A percentile compares a stretch with the other conserved stretches of the same genome.
These are phyloP conservation scores for Temnothorax ravouxi DNA, from an alignment of 2,888 invertebrate species.

Conservation along the genomic window DNA sequence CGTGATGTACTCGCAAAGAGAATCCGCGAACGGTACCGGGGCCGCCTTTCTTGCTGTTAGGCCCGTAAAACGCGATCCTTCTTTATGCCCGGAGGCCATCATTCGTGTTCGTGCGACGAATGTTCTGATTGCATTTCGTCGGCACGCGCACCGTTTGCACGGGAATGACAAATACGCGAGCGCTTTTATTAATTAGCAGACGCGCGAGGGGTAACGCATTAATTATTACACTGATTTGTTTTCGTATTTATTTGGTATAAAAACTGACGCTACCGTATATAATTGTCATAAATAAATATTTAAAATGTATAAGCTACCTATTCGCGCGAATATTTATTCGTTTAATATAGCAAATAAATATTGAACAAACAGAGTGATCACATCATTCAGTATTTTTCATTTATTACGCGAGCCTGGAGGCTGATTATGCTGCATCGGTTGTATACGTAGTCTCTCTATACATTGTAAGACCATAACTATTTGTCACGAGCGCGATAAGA, in stretches of 20 bases:
- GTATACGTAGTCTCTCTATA: background rate
- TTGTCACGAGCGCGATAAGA: conserved; percentile 46
- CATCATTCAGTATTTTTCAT: conserved; percentile 10
- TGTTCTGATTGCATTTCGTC: conserved; percentile 62
- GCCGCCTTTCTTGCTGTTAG: conserved; percentile 55
- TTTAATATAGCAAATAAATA: background rate
- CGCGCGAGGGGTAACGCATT: conserved; percentile 10
- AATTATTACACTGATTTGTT: conserved; percentile 15
- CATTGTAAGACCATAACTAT: conserved; percentile 25
- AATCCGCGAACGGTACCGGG: conserved; percentile 52
- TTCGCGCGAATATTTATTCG: background rate
- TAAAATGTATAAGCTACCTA: background rate
- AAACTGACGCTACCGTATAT: background rate
- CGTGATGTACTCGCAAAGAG: conserved; percentile 35
- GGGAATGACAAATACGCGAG: conserved; percentile 18
- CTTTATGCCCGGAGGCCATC: conserved; percentile 27
- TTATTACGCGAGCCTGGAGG: background rate
- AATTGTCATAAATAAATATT: conserved; percentile 35
- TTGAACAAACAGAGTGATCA: background rate
- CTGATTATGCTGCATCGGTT: conserved; percentile 37
- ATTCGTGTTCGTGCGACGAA: conserved; percentile 57
- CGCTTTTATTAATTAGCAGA: conserved; percentile 42
- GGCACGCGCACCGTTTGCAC: conserved; percentile 13
- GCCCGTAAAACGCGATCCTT: conserved; percentile 45
- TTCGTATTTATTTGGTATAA: background rate